These are phyloP conservation scores for Arctia plantaginis DNA, from an alignment of 2,888 invertebrate genomes.

Conservation along the genomic window DNA sequence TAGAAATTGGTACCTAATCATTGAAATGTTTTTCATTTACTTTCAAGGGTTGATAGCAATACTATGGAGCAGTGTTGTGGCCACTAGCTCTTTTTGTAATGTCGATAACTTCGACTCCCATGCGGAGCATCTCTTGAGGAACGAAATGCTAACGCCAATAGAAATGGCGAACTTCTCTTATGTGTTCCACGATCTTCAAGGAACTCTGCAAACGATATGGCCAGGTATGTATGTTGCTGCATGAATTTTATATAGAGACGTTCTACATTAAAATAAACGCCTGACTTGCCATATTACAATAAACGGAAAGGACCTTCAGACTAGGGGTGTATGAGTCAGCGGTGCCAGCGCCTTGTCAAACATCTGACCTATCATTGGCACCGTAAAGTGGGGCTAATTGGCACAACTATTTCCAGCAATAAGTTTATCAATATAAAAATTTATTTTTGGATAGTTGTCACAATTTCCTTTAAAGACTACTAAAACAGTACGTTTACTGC, in stretches of 20 bases:
- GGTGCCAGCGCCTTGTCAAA: too few relatives aligned
- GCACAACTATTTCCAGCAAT: too few relatives aligned
- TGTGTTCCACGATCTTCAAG: conserved; percentile 18
- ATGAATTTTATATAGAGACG: neutral
- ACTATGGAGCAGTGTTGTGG: neutral
- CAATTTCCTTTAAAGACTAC: too few relatives aligned
- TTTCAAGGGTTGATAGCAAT: conserved; percentile 7
- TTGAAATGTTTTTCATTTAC: neutral
- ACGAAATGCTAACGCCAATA: conserved; percentile 16
- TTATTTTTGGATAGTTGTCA: too few relatives aligned
- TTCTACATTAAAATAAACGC: neutral
- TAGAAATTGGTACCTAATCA: neutral
- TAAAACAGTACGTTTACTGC: too few relatives aligned
- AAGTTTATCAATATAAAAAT: too few relatives aligned
- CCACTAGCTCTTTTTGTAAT: conserved; percentile 5
- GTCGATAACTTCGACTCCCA: conserved; percentile 26
- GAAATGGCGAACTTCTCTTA: conserved; percentile 18
- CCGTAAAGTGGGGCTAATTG: too few relatives aligned
- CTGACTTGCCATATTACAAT: neutral
- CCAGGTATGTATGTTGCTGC: conserved; percentile 15
- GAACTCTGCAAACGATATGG: conserved; percentile 11
- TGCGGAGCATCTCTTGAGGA: conserved; percentile 11
- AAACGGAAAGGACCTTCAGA: neutral
- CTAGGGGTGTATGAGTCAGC: too few relatives aligned
- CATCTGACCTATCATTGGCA: too few relatives aligned